These are phyloP conservation scores for Accipiter cooperii DNA, from an alignment of 2,113 vertebrate genomes.

Conservation along the genomic window DNA sequence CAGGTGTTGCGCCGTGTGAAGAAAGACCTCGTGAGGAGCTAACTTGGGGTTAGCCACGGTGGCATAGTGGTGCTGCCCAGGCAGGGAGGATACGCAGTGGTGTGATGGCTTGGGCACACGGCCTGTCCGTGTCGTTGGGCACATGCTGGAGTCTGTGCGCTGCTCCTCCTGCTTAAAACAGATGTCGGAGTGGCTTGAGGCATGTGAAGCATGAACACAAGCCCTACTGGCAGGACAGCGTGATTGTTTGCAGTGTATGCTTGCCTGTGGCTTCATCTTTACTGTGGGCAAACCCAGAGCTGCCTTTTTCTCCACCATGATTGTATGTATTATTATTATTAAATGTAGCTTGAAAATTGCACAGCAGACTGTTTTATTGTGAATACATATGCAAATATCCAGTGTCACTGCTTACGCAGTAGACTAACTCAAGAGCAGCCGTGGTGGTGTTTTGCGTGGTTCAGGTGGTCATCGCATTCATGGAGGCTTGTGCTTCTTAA, in stretches of 20 bases:
- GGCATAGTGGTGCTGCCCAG: fast-evolving
- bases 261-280: background rate
- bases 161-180: background rate
- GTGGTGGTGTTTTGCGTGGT: background rate
- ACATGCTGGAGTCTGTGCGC: fast-evolving
- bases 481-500: background rate
- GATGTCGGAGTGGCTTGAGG: background rate
- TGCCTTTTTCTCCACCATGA: background rate
- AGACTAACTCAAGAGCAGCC: background rate
- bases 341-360: background rate
- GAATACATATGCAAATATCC: background rate
- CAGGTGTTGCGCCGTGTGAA: background rate
- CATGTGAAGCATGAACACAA: fast-evolving
- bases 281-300: background rate
- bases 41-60: background rate
- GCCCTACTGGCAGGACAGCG: too few species aligned
- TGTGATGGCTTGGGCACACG: fast-evolving
- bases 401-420: fast-evolving
- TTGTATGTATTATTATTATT: background rate
- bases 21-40: background rate
- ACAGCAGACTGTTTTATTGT: background rate
- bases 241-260: fast-evolving
- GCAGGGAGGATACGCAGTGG: too few species aligned
- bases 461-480: background rate
- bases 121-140: fast-evolving